phyloP scores from a whole-genome alignment of 2,888 invertebrate species.

The Epinotia brunnichana region DNA sequence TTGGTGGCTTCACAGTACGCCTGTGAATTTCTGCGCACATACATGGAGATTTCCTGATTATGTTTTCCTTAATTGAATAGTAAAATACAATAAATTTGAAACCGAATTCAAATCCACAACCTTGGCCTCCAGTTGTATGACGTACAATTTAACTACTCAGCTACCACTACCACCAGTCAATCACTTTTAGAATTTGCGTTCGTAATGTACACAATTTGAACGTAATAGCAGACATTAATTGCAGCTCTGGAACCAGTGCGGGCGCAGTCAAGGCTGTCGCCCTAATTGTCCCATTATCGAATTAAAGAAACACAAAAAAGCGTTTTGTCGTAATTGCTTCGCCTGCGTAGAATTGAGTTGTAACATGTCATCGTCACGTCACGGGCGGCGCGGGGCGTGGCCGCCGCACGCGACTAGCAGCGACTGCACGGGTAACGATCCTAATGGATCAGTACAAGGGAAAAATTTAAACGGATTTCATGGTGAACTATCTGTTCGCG shows the following conservation, averaged over 20 bases:
- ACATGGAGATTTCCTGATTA: no score
- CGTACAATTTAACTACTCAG: background rate
- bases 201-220: slow-evolving; percentile 4
- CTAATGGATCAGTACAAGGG: background rate
- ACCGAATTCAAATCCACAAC: background rate
- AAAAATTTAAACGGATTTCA: background rate
- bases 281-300: slow-evolving; percentile 25
- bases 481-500: background rate
- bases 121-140: background rate
- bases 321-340: slow-evolving; percentile 10
- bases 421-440: background rate
- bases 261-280: background rate
- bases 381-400: slow-evolving; percentile 2
- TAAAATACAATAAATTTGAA: no score
- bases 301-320: slow-evolving; percentile 26
- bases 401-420: background rate
- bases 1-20: no score
- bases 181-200: background rate
- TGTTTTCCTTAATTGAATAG: no score
- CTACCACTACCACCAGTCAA: background rate
- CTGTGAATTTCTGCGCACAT: no score
- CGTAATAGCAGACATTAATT: slow-evolving; percentile 3
- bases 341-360: slow-evolving; percentile 6
- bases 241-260: slow-evolving; percentile 13
- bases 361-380: background rate